phyloP scores from a whole-genome alignment of 2,113 vertebrate species.

The Mormyrus lacerda region DNA sequence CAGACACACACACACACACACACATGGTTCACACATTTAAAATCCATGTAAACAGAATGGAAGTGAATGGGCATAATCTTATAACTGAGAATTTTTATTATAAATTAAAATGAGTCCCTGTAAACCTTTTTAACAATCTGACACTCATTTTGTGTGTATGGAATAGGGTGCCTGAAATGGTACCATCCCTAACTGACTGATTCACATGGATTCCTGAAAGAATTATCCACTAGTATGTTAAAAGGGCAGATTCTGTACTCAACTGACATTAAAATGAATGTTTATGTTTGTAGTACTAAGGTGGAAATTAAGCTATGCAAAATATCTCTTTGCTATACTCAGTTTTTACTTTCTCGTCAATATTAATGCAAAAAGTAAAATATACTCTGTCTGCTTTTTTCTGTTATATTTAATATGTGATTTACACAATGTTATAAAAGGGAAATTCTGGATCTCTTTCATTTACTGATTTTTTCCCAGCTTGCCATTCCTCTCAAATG shows the following conservation, averaged over 20 bases:
- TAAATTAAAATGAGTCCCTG: neutral
- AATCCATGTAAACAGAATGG: neutral
- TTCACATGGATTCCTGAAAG: neutral
- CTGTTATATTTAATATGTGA: neutral
- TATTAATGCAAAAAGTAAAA: neutral
- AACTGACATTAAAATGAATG: neutral
- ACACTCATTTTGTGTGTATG: neutral
- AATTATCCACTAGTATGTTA: neutral
- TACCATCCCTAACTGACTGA: neutral
- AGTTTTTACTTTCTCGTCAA: neutral
- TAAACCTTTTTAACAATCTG: neutral
- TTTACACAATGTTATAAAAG: neutral
- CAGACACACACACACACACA: neutral
- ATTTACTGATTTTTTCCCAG: neutral
- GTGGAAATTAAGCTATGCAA: neutral
- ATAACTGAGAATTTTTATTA: neutral
- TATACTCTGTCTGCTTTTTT: neutral
- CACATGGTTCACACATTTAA: neutral
- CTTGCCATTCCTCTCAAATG: neutral
- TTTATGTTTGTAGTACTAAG: neutral
- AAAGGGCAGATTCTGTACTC: neutral
- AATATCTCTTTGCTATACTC: neutral
- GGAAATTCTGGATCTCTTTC: neutral
- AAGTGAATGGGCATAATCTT: neutral
- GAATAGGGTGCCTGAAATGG: neutral